Percentiles rank a stretch among this genome's conserved stretches.
These are phyloP conservation scores for Indicator indicator DNA, from an alignment of 2,113 vertebrate species.

Conservation along the genomic window DNA sequence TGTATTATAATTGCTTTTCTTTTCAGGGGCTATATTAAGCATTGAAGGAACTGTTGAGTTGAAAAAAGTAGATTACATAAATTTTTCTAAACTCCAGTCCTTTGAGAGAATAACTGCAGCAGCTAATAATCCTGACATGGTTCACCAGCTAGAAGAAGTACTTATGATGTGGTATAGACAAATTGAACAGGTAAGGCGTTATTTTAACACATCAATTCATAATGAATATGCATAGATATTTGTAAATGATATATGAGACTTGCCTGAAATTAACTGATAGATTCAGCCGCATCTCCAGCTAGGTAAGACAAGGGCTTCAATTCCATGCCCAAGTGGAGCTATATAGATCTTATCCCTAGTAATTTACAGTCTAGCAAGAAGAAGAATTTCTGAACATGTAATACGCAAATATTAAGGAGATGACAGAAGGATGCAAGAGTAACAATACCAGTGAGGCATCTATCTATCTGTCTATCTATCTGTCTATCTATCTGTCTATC, in stretches of 20 bases:
- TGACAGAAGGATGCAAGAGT: background rate
- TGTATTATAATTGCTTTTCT: background rate
- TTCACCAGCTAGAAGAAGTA: constrained; percentile 81
- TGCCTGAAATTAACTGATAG: background rate
- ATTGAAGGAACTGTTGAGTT: constrained; percentile 79
- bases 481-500: too few relatives aligned
- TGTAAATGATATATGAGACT: background rate
- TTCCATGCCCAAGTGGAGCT: background rate
- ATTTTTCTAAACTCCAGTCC: constrained; percentile 77
- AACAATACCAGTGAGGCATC: background rate
- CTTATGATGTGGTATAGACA: constrained; percentile 84
- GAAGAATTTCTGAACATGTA: background rate
- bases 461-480: too few relatives aligned
- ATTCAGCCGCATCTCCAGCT: background rate
- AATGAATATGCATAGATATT: background rate
- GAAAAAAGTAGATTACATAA: constrained; percentile 67
- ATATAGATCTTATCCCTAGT: background rate
- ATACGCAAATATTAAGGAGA: background rate
- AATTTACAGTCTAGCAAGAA: background rate
- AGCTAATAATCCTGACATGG: constrained; percentile 72
- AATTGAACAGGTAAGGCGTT: constrained; percentile 80
- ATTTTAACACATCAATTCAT: background rate
- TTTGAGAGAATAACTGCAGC: constrained; percentile 78
- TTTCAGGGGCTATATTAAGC: constrained; percentile 74
- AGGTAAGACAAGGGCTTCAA: background rate